Percentiles rank a stretch among this genome's conserved stretches.
Evolutionary conservation across 2,888 invertebrate genomes (phyloP).

Genomic region (Steromphala cineraria): DNA sequence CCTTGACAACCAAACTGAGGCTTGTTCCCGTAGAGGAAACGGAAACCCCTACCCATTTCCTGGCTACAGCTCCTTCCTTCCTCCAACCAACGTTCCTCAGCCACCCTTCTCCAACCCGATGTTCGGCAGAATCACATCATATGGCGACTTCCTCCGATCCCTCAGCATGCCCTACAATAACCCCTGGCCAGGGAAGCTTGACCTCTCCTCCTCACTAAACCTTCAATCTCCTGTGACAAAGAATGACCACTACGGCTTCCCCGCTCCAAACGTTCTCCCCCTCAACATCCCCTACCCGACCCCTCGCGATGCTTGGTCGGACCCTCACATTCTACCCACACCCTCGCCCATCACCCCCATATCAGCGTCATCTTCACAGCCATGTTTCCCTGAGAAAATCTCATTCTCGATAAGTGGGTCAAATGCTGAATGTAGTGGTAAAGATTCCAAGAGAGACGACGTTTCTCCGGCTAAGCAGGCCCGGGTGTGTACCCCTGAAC

Average conservation of each 20-base stretch:
- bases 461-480: not conserved
- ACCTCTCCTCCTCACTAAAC: not conserved
- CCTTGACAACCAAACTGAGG: not conserved
- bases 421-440: not conserved
- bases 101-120: constrained; percentile 32
- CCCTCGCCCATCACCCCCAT: not conserved
- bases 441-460: not conserved
- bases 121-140: constrained; percentile 32
- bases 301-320: not conserved
- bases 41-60: not conserved
- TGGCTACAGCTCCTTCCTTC: not conserved
- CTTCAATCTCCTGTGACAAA: not conserved
- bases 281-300: not conserved
- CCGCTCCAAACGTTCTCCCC: not conserved
- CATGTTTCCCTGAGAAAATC: constrained; percentile 5
- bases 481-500: not conserved
- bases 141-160: constrained; percentile 44
- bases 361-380: not conserved
- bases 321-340: not conserved
- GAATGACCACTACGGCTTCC: not conserved
- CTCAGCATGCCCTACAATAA: constrained; percentile 44
- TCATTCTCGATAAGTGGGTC: not conserved
- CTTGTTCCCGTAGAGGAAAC: not conserved
- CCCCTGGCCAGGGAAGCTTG: not conserved
- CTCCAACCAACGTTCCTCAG: constrained; percentile 21